Percentiles rank a stretch among this genome's conserved stretches.
Conservation (phyloP, 2,113 vertebrate species). For the Heterochromis multidens region DNA sequence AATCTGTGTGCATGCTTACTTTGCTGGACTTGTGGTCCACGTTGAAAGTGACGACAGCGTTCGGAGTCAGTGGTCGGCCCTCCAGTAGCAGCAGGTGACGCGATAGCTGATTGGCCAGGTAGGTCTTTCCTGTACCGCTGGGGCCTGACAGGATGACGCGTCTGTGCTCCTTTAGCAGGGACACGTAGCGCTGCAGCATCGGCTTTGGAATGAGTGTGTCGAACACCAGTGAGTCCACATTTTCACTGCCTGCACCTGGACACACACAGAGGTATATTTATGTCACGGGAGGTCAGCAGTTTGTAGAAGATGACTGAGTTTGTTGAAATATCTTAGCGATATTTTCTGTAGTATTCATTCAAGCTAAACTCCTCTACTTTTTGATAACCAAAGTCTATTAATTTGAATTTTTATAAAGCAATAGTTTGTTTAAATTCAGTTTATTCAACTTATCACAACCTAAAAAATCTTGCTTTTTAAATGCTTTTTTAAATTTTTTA, state of each 20-base stretch:
- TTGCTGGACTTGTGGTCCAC: constrained; percentile 98
- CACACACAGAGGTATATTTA: background rate
- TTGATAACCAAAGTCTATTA: background rate
- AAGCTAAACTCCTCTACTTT: background rate
- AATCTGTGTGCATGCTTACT: constrained; percentile 61
- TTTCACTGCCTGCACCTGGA: constrained; percentile 82
- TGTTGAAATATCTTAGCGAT: background rate
- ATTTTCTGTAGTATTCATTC: background rate
- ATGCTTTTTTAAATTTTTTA: background rate
- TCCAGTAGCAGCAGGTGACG: constrained; percentile 86
- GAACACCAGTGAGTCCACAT: constrained; percentile 90
- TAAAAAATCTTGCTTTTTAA: background rate
- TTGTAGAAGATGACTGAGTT: background rate
- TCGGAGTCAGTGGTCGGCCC: constrained; percentile 81
- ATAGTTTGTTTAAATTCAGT: background rate
- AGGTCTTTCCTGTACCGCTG: constrained; percentile 93
- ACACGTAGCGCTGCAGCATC: constrained; percentile 92
- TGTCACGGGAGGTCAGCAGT: background rate
- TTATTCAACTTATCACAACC: background rate
- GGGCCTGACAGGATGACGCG: constrained; percentile 94
- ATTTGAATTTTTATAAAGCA: background rate
- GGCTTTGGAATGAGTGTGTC: constrained; percentile 92
- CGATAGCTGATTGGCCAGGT: constrained; percentile 89
- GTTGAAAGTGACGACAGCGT: constrained; percentile 90
- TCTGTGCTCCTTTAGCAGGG: constrained; percentile 88